phyloP scores from a whole-genome alignment of 2,888 invertebrate species.

The Nowickia ferox region DNA sequence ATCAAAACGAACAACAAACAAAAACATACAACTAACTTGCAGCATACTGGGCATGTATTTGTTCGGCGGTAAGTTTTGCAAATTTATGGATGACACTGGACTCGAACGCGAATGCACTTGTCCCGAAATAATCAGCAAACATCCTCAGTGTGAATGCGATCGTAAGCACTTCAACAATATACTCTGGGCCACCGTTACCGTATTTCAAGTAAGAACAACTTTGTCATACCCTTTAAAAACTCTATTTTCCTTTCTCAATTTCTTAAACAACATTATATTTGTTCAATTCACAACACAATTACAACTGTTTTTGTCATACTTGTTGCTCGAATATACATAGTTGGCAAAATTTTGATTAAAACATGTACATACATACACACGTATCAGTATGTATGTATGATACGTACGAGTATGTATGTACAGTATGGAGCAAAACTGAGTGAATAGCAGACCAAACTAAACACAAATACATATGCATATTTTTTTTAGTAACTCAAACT shows the following conservation, averaged over 20 bases:
- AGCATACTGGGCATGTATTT: conserved; percentile 99
- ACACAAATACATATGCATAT: too few relatives aligned
- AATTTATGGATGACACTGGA: conserved; percentile 94
- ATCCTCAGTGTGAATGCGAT: conserved; percentile 96
- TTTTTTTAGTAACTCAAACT: too few relatives aligned
- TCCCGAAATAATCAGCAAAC: conserved; percentile 94
- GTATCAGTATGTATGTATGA: too few relatives aligned
- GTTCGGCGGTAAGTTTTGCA: conserved; percentile 99
- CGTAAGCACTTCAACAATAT: conserved; percentile 99
- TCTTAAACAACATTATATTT: conserved; percentile 1
- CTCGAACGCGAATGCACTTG: conserved; percentile 95
- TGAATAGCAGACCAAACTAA: too few relatives aligned
- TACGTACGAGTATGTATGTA: too few relatives aligned
- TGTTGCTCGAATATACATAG: not conserved
- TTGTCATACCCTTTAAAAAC: conserved; percentile 48
- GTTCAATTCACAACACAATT: not conserved
- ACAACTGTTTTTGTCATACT: not conserved
- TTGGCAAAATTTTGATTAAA: not conserved
- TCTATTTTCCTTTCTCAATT: conserved; percentile 1
- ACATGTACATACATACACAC: not conserved
- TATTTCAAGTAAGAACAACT: conserved; percentile 93
- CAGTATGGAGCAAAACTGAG: too few relatives aligned
- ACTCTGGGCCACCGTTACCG: conserved; percentile 98
- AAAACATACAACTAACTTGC: conserved; percentile 80
- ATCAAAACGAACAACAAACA: conserved; percentile 35